Evolutionary conservation across 2,113 vertebrate species (phyloP).

Genomic region (Trichechus manatus): DNA sequence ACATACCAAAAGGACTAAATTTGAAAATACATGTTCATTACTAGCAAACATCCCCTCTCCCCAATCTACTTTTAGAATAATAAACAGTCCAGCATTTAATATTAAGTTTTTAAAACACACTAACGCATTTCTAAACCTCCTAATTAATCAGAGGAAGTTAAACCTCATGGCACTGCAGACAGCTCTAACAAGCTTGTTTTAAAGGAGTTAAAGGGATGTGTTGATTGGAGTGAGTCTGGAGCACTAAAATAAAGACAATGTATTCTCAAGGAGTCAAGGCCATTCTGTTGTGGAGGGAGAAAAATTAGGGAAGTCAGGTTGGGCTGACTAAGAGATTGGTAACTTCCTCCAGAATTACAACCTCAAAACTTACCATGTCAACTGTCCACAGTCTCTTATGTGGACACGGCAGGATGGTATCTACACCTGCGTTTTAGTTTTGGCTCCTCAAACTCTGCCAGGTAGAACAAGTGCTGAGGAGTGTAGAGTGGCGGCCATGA

Average conservation of each 20-base stretch:
- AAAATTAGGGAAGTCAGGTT: neutral
- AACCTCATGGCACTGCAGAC: neutral
- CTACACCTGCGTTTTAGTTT: conserved; percentile 1
- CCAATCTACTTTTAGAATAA: neutral
- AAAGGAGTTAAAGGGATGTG: conserved; percentile 33
- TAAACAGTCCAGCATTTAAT: neutral
- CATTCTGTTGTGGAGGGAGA: neutral
- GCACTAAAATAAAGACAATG: neutral
- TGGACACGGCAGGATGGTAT: conserved; percentile 20
- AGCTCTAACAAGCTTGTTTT: conserved; percentile 24
- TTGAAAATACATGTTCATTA: neutral
- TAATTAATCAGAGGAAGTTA: conserved; percentile 56
- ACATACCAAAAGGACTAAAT: neutral
- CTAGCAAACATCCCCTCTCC: neutral
- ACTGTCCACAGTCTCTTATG: neutral
- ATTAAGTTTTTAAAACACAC: conserved; percentile 41
- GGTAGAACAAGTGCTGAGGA: neutral
- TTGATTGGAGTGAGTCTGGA: neutral
- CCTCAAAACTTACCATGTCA: neutral
- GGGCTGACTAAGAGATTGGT: neutral
- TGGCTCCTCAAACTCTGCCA: neutral
- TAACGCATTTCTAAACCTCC: neutral
- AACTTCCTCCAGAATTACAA: neutral
- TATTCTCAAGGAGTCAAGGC: neutral
- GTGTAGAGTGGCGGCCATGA: neutral